Conservation (phyloP, 2,797 vertebrate species). For the Limosa lapponica region DNA sequence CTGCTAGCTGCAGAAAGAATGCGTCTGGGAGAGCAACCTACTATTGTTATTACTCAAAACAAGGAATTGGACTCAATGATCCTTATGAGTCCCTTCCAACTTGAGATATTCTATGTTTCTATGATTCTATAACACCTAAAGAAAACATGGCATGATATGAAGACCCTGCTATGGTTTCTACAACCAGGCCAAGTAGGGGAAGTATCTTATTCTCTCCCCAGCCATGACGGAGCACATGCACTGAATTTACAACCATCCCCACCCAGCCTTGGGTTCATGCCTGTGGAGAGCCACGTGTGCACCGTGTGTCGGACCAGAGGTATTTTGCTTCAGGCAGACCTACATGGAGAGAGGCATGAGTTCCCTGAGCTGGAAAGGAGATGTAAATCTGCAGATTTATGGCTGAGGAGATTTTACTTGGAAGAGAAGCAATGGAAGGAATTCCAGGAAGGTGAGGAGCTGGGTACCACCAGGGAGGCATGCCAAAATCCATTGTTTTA, state of each 20-base stretch:
- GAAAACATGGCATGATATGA: rapidly evolving
- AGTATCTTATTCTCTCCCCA: not conserved
- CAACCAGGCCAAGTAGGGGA: not conserved
- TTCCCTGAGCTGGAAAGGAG: not conserved
- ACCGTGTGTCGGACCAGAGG: not conserved
- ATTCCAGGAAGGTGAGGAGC: not conserved
- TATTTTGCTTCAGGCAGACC: not conserved
- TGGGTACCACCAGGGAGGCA: not conserved
- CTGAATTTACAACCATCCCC: not conserved
- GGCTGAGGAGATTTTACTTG: not conserved
- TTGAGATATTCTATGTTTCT: too few species aligned
- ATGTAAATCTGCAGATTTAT: not conserved
- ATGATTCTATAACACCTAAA: not conserved
- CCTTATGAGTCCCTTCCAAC: too few species aligned
- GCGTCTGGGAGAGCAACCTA: not conserved
- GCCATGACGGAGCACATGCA: rapidly evolving
- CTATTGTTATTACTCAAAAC: not conserved
- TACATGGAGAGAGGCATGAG: rapidly evolving
- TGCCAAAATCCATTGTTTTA: not conserved
- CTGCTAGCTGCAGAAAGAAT: not conserved
- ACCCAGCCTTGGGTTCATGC: not conserved
- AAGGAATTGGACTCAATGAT: too few species aligned
- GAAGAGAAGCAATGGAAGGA: not conserved
- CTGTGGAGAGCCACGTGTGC: not conserved
- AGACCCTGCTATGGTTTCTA: not conserved